Conservation (phyloP, 1,140 invertebrate genomes). For the Danaus melanippus region DNA sequence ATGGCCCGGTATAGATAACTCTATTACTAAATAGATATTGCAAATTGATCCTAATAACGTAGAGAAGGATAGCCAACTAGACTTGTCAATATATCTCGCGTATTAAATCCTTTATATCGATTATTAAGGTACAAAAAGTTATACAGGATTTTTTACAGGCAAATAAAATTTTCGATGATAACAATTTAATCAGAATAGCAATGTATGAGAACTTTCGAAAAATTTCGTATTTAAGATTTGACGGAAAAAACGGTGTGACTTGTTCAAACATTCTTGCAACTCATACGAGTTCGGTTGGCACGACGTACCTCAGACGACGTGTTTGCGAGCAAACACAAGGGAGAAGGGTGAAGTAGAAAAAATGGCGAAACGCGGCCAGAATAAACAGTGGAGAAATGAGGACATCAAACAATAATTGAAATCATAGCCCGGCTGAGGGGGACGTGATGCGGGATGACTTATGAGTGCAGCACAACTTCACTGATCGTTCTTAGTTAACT, state of each 20-base stretch:
- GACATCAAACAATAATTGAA: constrained; percentile 69
- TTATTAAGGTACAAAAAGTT: too few species aligned
- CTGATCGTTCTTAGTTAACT: constrained; percentile 27
- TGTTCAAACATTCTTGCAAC: constrained; percentile 47
- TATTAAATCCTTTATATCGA: too few species aligned
- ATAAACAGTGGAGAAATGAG: constrained; percentile 66
- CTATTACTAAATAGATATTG: constrained; percentile 14
- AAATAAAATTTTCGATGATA: too few species aligned
- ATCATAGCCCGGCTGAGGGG: constrained; percentile 49
- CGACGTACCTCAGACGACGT: constrained; percentile 37
- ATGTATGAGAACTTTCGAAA: too few species aligned
- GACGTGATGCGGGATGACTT: constrained; percentile 35
- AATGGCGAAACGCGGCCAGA: constrained; percentile 56
- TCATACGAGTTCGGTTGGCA: not conserved
- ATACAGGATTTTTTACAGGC: too few species aligned
- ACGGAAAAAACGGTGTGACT: constrained; percentile 4
- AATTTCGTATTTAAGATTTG: too few species aligned
- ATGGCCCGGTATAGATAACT: constrained; percentile 2
- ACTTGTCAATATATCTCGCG: too few species aligned
- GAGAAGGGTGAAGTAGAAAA: constrained; percentile 55
- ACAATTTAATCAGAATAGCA: too few species aligned
- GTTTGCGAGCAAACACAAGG: constrained; percentile 53
- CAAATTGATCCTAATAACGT: constrained; percentile 29
- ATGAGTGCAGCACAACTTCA: constrained; percentile 20
- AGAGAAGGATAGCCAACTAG: too few species aligned